Conservation (phyloP, 2,888 invertebrate genomes). For the Lasioglossum vierecki region DNA sequence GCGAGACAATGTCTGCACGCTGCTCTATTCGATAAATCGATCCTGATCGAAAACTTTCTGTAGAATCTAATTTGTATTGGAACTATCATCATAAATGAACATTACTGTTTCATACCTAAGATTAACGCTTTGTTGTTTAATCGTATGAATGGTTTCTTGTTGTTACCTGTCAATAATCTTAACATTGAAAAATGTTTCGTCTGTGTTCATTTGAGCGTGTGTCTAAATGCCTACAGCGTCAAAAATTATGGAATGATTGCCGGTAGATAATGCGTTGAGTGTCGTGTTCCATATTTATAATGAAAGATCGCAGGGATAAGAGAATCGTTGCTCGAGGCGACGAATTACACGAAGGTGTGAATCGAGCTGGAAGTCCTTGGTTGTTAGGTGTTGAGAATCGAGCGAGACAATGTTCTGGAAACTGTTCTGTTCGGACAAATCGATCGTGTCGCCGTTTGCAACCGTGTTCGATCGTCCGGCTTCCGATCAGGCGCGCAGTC, state of each 20-base stretch:
- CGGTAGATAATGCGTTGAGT: too few species aligned
- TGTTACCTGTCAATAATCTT: too few species aligned
- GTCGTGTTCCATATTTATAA: not conserved
- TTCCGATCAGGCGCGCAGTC: constrained; percentile 43
- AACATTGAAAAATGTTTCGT: too few species aligned
- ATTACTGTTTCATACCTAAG: too few species aligned
- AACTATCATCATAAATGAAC: too few species aligned
- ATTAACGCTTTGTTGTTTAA: too few species aligned
- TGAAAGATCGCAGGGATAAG: not conserved
- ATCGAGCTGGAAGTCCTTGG: not conserved
- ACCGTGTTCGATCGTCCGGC: not conserved
- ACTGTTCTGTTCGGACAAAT: not conserved
- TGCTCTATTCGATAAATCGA: not conserved
- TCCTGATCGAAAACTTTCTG: too few species aligned
- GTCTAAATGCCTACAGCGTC: too few species aligned
- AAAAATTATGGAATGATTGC: too few species aligned
- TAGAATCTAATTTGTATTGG: too few species aligned
- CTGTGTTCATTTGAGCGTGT: too few species aligned
- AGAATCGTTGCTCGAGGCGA: not conserved
- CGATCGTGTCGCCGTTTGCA: not conserved
- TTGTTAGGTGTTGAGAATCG: not conserved
- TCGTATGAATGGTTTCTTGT: too few species aligned
- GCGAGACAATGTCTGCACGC: not conserved
- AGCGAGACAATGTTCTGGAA: not conserved
- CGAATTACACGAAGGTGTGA: not conserved